These are phyloP conservation scores for Formica selysi DNA, from an alignment of 1,140 invertebrate genomes.

Conservation along the genomic window DNA sequence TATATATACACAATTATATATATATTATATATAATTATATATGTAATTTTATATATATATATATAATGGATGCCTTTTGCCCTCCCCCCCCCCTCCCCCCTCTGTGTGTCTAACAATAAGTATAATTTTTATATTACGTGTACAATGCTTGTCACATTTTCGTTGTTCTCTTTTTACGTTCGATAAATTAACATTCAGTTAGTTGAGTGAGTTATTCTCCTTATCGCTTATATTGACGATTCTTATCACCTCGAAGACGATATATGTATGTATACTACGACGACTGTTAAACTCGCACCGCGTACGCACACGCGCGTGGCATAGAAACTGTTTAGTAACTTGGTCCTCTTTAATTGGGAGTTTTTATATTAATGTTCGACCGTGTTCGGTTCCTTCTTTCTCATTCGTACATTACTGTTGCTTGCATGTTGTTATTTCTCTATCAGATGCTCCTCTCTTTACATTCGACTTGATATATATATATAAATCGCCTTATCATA, in stretches of 20 bases:
- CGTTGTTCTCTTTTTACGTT: conserved; percentile 71
- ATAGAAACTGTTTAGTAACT: conserved; percentile 73
- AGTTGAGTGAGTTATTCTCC: conserved; percentile 29
- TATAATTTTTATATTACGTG: conserved; percentile 72
- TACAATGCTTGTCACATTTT: conserved; percentile 70
- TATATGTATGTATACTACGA: conserved; percentile 53
- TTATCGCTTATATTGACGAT: conserved; percentile 67
- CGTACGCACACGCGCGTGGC: conserved; percentile 16
- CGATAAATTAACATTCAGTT: conserved; percentile 62
- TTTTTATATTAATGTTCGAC: conserved; percentile 58
- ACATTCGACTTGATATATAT: background rate
- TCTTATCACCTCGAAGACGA: conserved; percentile 60
- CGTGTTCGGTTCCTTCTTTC: background rate
- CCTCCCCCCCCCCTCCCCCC: background rate
- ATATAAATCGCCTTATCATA: background rate
- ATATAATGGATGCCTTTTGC: conserved; percentile 46
- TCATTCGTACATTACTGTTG: conserved; percentile 38
- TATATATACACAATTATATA: too few relatives aligned
- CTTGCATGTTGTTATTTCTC: background rate
- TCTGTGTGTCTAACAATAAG: conserved; percentile 5
- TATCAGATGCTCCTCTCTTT: background rate
- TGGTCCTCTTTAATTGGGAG: conserved; percentile 72
- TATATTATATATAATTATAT: conserved; percentile 46
- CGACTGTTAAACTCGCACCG: conserved; percentile 52
- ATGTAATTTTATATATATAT: background rate